A percentile compares a stretch with the other conserved stretches of the same genome.
Evolutionary conservation across 2,888 invertebrate genomes (phyloP).

Genomic region (Dioctria linearis): DNA sequence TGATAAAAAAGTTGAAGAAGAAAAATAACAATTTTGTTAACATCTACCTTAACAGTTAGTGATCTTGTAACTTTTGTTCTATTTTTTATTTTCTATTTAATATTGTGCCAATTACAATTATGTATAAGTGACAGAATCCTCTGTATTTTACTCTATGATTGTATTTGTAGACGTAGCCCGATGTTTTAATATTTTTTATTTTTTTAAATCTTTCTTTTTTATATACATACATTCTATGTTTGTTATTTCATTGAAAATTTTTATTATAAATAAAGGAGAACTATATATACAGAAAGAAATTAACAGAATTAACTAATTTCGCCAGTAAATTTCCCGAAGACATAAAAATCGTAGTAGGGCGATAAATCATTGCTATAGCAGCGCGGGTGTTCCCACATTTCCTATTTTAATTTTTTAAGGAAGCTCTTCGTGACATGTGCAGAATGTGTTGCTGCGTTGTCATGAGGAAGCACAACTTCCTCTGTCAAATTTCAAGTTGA

Average conservation of each 20-base stretch:
- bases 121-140: constrained; percentile 9
- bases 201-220: constrained; percentile 32
- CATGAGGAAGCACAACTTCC: too few relatives aligned
- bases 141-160: constrained; percentile 10
- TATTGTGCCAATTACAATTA: constrained; percentile 26
- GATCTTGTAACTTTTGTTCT: constrained; percentile 18
- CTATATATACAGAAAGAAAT: constrained; percentile 5
- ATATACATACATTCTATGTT: background rate
- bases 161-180: background rate
- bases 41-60: constrained; percentile 15
- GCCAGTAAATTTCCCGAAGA: too few relatives aligned
- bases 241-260: constrained; percentile 45
- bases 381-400: too few relatives aligned
- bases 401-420: too few relatives aligned
- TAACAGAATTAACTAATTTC: too few relatives aligned
- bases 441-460: too few relatives aligned
- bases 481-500: too few relatives aligned
- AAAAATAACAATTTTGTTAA: constrained; percentile 24
- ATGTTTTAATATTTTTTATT: constrained; percentile 28
- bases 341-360: too few relatives aligned
- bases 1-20: background rate
- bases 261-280: constrained; percentile 40
- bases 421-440: too few relatives aligned
- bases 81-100: constrained; percentile 12
- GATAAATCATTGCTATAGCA: too few relatives aligned